Percentiles rank a stretch among this genome's conserved stretches.
These are phyloP conservation scores for Psilanteris sp. DNA, from an alignment of 1,140 invertebrate species.

Conservation along the genomic window DNA sequence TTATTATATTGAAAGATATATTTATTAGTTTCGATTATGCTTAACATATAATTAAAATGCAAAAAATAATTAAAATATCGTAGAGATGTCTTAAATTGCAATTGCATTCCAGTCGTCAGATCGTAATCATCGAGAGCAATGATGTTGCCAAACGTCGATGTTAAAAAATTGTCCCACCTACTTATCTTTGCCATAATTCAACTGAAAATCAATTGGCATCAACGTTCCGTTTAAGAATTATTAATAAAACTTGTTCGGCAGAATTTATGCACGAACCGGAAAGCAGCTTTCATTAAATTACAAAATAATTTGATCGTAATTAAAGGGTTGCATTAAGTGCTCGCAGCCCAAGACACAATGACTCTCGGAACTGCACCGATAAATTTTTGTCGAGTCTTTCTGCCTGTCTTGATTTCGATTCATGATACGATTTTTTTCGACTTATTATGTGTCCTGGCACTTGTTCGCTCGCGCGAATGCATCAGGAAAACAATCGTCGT, in stretches of 20 bases:
- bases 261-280: slow-evolving; percentile 29
- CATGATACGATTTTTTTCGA: slow-evolving; percentile 62
- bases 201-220: slow-evolving; percentile 55
- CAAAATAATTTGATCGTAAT: slow-evolving; percentile 56
- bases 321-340: slow-evolving; percentile 49
- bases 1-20: too few species aligned
- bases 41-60: slow-evolving; percentile 27
- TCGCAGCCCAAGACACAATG: slow-evolving; percentile 51
- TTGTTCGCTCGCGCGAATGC: slow-evolving; percentile 42
- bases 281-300: slow-evolving; percentile 53
- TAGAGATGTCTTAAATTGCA: slow-evolving; percentile 18
- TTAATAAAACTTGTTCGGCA: slow-evolving; percentile 37
- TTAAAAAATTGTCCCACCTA: slow-evolving; percentile 34
- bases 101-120: slow-evolving; percentile 28
- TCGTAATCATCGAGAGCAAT: slow-evolving; percentile 8
- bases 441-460: slow-evolving; percentile 63
- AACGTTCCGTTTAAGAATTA: slow-evolving; percentile 45
- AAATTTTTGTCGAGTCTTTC: slow-evolving; percentile 56
- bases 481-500: slow-evolving; percentile 67
- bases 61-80: slow-evolving; percentile 35
- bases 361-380: slow-evolving; percentile 54
- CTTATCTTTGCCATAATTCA: slow-evolving; percentile 44
- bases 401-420: slow-evolving; percentile 50
- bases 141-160: slow-evolving; percentile 2
- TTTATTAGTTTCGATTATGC: too few species aligned